Evolutionary conservation across 2,797 vertebrate species (phyloP).

Genomic region (Falco rusticolus): DNA sequence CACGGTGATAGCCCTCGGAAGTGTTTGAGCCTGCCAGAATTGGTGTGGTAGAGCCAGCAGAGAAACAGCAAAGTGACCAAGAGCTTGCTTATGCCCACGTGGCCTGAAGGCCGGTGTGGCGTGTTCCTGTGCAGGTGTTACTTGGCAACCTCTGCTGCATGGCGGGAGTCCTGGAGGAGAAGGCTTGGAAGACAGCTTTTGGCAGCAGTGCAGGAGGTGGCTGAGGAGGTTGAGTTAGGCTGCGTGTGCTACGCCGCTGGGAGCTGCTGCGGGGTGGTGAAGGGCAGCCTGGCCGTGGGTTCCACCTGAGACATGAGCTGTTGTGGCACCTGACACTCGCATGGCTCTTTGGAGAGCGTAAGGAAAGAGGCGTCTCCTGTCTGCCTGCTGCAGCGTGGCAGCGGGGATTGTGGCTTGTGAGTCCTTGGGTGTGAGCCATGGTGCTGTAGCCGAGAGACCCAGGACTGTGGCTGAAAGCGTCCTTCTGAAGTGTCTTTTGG

Average conservation of each 20-base stretch:
- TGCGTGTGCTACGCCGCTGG: too few relatives aligned
- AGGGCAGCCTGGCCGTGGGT: not conserved
- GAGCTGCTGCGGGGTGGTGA: too few relatives aligned
- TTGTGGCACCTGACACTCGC: not conserved
- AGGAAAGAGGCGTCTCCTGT: not conserved
- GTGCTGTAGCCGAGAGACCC: not conserved
- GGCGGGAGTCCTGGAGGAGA: not conserved
- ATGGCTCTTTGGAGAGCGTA: not conserved
- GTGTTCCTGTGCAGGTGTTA: not conserved
- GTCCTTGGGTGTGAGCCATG: too few relatives aligned
- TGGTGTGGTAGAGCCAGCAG: not conserved
- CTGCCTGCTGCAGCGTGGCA: fast-evolving
- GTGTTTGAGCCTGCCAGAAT: not conserved
- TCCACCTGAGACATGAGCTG: not conserved
- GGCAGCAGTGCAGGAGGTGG: not conserved
- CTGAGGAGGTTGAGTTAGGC: not conserved
- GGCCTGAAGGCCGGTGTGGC: too few relatives aligned
- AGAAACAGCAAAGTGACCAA: not conserved
- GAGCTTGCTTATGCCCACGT: not conserved
- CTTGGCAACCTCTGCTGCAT: not conserved
- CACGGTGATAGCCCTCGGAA: fast-evolving
- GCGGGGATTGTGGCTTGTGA: not conserved
- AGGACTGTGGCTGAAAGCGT: too few relatives aligned
- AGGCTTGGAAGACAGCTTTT: not conserved
- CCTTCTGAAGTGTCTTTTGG: not conserved